Evolutionary conservation across 2,888 invertebrate species (phyloP).

Genomic region (Pimpla rufipes): DNA sequence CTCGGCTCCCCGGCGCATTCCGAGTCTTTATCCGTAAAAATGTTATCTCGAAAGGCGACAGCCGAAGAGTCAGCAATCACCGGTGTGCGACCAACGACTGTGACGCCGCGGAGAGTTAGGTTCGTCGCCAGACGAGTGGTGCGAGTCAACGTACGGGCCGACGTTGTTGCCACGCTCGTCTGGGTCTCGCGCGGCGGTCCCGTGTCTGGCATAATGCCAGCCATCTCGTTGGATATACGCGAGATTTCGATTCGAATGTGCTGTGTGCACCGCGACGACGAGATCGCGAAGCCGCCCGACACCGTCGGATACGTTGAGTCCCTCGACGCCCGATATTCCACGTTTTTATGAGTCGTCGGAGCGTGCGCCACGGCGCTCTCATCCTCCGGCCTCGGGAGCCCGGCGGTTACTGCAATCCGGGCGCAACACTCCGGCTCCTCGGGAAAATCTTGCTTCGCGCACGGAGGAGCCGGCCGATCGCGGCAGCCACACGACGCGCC

Average conservation of each 20-base stretch:
- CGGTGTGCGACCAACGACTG: neutral
- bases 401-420: conserved; percentile 15
- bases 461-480: conserved; percentile 34
- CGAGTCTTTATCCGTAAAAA: conserved; percentile 21
- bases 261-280: conserved; percentile 37
- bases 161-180: conserved; percentile 56
- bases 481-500: conserved; percentile 10
- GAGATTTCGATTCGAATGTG: conserved; percentile 62
- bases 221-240: conserved; percentile 51
- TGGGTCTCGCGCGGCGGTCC: neutral
- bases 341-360: conserved; percentile 66
- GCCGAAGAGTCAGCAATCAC: neutral
- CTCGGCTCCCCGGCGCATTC: neutral
- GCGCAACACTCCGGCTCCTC: conserved; percentile 24
- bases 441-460: conserved; percentile 25
- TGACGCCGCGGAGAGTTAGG: neutral
- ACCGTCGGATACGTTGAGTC: conserved; percentile 44
- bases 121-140: conserved; percentile 40
- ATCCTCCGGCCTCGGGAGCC: neutral
- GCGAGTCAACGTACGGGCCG: conserved; percentile 57
- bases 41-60: neutral
- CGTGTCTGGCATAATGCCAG: conserved; percentile 60
- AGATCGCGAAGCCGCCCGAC: conserved; percentile 49
- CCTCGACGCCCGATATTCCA: conserved; percentile 61
- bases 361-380: conserved; percentile 58